Base-by-base conservation (phyloP, 1,140 invertebrate species). In the Macrobrachium rosenbergii region DNA sequence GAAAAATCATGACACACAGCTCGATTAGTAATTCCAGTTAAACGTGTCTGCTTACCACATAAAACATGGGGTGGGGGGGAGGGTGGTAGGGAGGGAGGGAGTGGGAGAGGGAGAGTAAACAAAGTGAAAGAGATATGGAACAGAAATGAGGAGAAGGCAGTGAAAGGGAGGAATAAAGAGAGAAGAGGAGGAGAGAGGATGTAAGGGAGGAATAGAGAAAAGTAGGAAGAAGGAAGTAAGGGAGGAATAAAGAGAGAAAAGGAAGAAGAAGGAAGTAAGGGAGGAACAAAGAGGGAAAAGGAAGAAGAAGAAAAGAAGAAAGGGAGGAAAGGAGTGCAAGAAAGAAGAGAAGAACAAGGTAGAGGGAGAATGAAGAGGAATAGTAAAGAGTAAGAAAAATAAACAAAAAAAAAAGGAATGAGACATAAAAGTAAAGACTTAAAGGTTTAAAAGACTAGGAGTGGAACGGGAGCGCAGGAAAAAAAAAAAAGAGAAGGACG, bases 71-170 rank as follows among this genome's bases (percentile, higher is more conserved):
- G 52, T 3, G 67, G 19, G 67, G n/a, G 67, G 19, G 67, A 72
- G 67, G 19, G 67, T n/a, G 67, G n/a, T 8, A 72, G 67, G 19
- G 67, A 72, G 67, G 19, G 67, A 72, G 67, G 19, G 67, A 72
- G 67, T n/a, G 67, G n/a, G 67, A 21, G 67, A 72, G 67, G 19
- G 67, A 72, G 67, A 21, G 67, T 3, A 72, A 17, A 72, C 2
- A 72, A 19, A 72, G 67, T 12, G 19, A 37, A n/a, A 37, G 52
- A 37, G 19, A 2, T 6, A 37, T 19, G 23, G 28, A 45, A 52
- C 16, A 75, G 37, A 7, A 75, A 16, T 37, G 52, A 37, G 2
- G 52, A 23, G 28, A 19, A 10, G 10, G 19, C 5, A 14, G 1
- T 23, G 28, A n/a, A 37, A 75, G 11, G 28, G 23, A 37, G 21